Base-by-base conservation (phyloP, 2,113 vertebrate genomes). In the Colossoma macropomum region DNA sequence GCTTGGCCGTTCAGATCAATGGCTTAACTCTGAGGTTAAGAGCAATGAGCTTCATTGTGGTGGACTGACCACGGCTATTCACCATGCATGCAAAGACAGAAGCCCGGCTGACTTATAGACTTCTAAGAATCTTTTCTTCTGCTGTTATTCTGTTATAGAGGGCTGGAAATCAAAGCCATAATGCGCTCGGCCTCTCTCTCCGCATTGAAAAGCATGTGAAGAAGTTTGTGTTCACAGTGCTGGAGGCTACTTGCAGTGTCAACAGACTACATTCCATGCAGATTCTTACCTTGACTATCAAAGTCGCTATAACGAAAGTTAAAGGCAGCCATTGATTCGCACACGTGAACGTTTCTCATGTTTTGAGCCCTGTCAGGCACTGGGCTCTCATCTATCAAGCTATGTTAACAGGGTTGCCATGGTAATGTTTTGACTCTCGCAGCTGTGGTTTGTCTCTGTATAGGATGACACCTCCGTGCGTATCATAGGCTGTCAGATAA, bases 401-500 rank as follows among this genome's bases (percentile, higher is more conserved):
- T 76, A 60, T 77, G 59, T 81, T 84, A 75, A 84, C 17, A 74
- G 74, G 62, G 81, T 85, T 88, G 60, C 72, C 60, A 82, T 80
- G 78, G 78, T 34, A 71, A 84, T 84, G 79, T 79, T 78, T 80
- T 78, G 65, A 52, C 77, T 74, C 48, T 41, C 54, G 77, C 83
- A 86, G 76, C 79, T 81, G 79, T 60, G 84, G 65, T 81, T 73
- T 75, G 69, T 80, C 80, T 85, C 70, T 50, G 65, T 70, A 76
- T 71, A 77, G 73, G 32, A 78, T 81, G 77, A 79, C 84, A 84
- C 54, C 80, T 32, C 80, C 32, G 83, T 80, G 86, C 25, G n/a
- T 56, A 81, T 86, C 82, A 85, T 60, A 75, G 79, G 70, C 69
- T 88, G 78, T 86, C 84, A 88, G 80, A 81, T 84, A 89, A 87